Conservation (phyloP, 1,140 invertebrate genomes). For the Diachasma alloeum region DNA sequence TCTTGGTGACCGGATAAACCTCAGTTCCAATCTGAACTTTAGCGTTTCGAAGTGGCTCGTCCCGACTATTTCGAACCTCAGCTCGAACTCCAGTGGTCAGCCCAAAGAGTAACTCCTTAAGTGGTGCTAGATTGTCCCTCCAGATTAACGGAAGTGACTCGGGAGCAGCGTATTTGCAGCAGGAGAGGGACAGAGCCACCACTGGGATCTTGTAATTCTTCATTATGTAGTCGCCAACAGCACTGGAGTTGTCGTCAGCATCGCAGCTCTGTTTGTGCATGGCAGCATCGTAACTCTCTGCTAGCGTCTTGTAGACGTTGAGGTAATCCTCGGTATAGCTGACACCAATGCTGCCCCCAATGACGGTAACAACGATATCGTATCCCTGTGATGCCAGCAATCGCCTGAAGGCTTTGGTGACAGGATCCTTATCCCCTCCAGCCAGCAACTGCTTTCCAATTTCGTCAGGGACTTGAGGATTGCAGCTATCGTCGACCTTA, state of each 20-base stretch:
- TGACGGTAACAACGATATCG: constrained; percentile 71
- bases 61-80: constrained; percentile 71
- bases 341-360: constrained; percentile 66
- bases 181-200: constrained; percentile 68
- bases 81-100: constrained; percentile 74
- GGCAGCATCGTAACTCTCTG: constrained; percentile 50
- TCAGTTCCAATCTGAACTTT: constrained; percentile 71
- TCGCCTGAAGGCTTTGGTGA: constrained; percentile 68
- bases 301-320: constrained; percentile 66
- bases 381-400: constrained; percentile 68
- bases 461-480: constrained; percentile 64
- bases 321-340: constrained; percentile 54
- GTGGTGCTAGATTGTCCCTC: constrained; percentile 75
- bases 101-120: constrained; percentile 71
- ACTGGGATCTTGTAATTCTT: constrained; percentile 49
- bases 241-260: constrained; percentile 41
- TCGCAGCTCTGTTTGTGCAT: constrained; percentile 47
- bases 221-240: constrained; percentile 49
- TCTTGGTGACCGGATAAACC: constrained; percentile 71
- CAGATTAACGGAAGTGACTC: constrained; percentile 75
- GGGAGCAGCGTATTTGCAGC: constrained; percentile 80
- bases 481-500: constrained; percentile 61
- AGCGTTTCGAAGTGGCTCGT: constrained; percentile 75
- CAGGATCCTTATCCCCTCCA: constrained; percentile 56
- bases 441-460: constrained; percentile 68